These are phyloP conservation scores for Panopea generosa DNA, from an alignment of 2,888 invertebrate species.

Conservation along the genomic window DNA sequence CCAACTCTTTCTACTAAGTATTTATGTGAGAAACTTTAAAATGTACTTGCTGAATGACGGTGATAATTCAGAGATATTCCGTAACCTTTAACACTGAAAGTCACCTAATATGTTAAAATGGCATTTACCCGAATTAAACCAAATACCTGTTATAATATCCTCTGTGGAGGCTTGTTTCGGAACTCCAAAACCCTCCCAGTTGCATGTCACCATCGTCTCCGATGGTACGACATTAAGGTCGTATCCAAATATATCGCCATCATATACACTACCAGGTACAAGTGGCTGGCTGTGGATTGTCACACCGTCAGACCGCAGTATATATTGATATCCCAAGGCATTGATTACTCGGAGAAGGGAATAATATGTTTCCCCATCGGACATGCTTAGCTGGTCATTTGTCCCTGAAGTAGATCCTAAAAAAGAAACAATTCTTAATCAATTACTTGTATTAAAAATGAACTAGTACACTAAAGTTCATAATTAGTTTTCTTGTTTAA, in stretches of 20 bases:
- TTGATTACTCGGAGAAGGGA: slow-evolving; percentile 69
- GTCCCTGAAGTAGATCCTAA: slow-evolving; percentile 24
- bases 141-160: slow-evolving; percentile 17
- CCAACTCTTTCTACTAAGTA: too few relatives aligned
- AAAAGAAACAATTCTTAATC: too few relatives aligned
- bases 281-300: slow-evolving; percentile 70
- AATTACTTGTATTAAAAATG: too few relatives aligned
- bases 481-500: too few relatives aligned
- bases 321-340: slow-evolving; percentile 60
- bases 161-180: neutral
- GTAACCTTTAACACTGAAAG: too few relatives aligned
- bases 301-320: slow-evolving; percentile 69
- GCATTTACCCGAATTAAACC: too few relatives aligned
- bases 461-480: too few relatives aligned
- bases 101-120: too few relatives aligned
- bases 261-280: slow-evolving; percentile 68
- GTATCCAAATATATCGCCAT: slow-evolving; percentile 64
- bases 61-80: too few relatives aligned
- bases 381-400: slow-evolving; percentile 66
- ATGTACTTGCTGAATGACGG: too few relatives aligned
- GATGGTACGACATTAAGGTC: slow-evolving; percentile 63
- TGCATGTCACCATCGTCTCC: slow-evolving; percentile 60
- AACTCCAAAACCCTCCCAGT: slow-evolving; percentile 77
- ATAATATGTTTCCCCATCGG: slow-evolving; percentile 68
- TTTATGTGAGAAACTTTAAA: too few relatives aligned